Evolutionary conservation across 1,140 invertebrate species (phyloP).

Genomic region (Gerris buenoi): DNA sequence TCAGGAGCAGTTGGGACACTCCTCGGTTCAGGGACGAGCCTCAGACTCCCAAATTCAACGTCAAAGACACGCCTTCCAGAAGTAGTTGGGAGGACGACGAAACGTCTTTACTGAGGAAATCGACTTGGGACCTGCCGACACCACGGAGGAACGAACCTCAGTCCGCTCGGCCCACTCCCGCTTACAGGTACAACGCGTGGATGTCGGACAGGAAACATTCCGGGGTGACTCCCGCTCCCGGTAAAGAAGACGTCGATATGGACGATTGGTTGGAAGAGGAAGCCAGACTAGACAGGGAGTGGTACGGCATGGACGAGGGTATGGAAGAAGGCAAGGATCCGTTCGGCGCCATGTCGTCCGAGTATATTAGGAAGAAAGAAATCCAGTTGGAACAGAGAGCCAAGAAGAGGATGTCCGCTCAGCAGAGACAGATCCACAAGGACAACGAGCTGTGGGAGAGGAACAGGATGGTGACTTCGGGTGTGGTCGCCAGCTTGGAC

Average conservation of each 20-base stretch:
- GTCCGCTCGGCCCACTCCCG: conserved; percentile 49
- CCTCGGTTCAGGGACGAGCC: conserved; percentile 57
- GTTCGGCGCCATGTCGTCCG: conserved; percentile 74
- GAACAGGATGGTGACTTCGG: conserved; percentile 92
- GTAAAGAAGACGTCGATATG: conserved; percentile 20
- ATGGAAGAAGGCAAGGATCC: conserved; percentile 88
- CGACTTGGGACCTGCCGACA: conserved; percentile 85
- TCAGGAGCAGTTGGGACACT: conserved; percentile 8
- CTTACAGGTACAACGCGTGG: conserved; percentile 75
- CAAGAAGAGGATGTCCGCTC: conserved; percentile 81
- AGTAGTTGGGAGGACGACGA: conserved; percentile 78
- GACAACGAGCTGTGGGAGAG: conserved; percentile 98
- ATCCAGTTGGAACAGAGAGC: conserved; percentile 77
- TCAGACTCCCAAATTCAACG: conserved; percentile 53
- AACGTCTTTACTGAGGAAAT: conserved; percentile 42
- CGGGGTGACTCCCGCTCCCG: conserved; percentile 40
- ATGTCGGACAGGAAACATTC: conserved; percentile 44
- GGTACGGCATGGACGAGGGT: conserved; percentile 89
- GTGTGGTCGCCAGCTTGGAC: conserved; percentile 78
- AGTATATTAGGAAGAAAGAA: conserved; percentile 83
- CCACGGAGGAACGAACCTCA: conserved; percentile 39
- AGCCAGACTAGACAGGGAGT: conserved; percentile 80
- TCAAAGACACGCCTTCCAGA: conserved; percentile 50
- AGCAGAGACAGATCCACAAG: conserved; percentile 86
- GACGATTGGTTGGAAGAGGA: conserved; percentile 82